Evolutionary conservation across 2,797 vertebrate genomes (phyloP), one percentile per base, ranked within the genome.

Genomic region (Muraenolepis orangiensis): DNA sequence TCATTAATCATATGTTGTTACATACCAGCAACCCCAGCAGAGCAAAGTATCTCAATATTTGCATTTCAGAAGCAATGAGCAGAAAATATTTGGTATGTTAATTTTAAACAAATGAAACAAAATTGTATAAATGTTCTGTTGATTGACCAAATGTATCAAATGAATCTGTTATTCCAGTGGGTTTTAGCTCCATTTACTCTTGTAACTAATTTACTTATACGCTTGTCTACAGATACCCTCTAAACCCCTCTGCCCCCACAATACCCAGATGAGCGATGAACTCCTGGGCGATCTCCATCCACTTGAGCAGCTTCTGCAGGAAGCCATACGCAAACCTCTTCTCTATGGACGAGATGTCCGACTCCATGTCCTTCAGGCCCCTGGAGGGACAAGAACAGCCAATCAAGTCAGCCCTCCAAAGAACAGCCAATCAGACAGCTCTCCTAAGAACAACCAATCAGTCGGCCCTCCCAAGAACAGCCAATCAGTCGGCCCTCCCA

Each of bases 241-340:
- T 69, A 0, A 71, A 69, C 8, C 29, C 12, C 69, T 76, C 6
- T 38, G 75, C 51, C 57, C 42, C 70, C 30, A 11, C 64, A 40
- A 46, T 91, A 98, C 97, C 97, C 18, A 98, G 92, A 83, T 98
- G 97, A 77, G 96, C 96, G 0, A 98, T 97, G 83, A 98, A 98
- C 86, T 98, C 97, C 84, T 98, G 96, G 0, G 96, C 96, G 42
- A 96, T 94, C 91, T 98, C 96, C 96, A 98, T 97, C 95, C 96
- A 96, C 80, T 95, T 96, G 38, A 98, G 83, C 68, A 98, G 90
- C 87, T 98, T 96, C 90, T 97, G 96, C 79, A 98, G 93, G 91
- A 98, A 98, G 28, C 97, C 96, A 12, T 96, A 98, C 0, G 96
- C 95, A 74, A 98, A 98, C 23, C 97, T 94, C 84, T 98, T 98